phyloP scores from a whole-genome alignment of 2,888 invertebrate genomes.

The Caenorhabditis doughertyi region DNA sequence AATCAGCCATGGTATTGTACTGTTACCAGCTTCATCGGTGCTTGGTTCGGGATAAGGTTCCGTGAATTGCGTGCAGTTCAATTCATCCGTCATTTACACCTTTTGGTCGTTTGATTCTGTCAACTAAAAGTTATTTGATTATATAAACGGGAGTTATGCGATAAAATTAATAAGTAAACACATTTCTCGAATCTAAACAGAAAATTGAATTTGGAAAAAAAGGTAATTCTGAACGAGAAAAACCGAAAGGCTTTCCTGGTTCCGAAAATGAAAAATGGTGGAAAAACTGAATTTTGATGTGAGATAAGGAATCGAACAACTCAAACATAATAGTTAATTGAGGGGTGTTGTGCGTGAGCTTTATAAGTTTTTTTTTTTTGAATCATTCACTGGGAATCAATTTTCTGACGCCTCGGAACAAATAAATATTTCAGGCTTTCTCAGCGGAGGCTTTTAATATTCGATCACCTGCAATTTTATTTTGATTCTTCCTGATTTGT shows the following conservation, averaged over 20 bases:
- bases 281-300: constrained; percentile 2
- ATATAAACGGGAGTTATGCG: not conserved
- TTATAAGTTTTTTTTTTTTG: not conserved
- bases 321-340: constrained; percentile 12
- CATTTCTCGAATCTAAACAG: constrained; percentile 7
- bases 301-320: constrained; percentile 6
- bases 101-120: constrained; percentile 19
- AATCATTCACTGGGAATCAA: not conserved
- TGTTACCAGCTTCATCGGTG: constrained; percentile 34
- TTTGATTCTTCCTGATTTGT: not conserved
- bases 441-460: not conserved
- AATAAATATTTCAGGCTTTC: constrained; percentile 1
- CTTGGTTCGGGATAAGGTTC: constrained; percentile 27
- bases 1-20: constrained; percentile 29
- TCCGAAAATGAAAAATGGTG: not conserved
- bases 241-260: constrained; percentile 2
- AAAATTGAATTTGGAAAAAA: constrained; percentile 2
- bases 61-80: constrained; percentile 45
- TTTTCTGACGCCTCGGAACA: not conserved
- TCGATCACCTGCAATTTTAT: not conserved
- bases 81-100: constrained; percentile 29
- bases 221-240: not conserved
- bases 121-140: constrained; percentile 19
- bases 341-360: constrained; percentile 5
- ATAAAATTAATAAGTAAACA: constrained; percentile 31